Base-by-base conservation (phyloP, 2,797 vertebrate genomes). In the Linurgus olivaceus region DNA sequence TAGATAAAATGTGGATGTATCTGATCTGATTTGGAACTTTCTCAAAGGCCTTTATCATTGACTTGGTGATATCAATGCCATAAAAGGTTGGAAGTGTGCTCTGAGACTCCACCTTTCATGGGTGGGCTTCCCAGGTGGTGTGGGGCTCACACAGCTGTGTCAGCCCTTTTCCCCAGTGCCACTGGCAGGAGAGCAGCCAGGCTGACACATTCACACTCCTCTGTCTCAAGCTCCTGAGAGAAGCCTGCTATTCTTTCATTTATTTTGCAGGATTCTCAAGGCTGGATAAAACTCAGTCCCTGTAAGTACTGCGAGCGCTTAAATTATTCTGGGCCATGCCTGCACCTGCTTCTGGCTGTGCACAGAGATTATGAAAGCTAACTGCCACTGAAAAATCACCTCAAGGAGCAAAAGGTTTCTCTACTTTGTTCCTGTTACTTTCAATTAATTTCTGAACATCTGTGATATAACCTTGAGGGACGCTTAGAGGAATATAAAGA, bases 61-160 rank as follows among this genome's bases (percentile, higher is more conserved):
- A 4, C 35, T 62, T 59, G 37, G 23, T 54, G 67, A 35, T 16
- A 35, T 4, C 35, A 55, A 24, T 68, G 19, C 24, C 20, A 31
- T 40, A 18, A 55, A 75, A 79, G 3, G 2, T 57, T 68, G 37
- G 7, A 77, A 66, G 19, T 8, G 40, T 62, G 44, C 17, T 80
- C 66, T 31, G 21, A 85, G 17, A 52, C 7, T 38, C 66, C 18
- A 28, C 15, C 16, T 70, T 61, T n/a, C 7, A 2, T 0, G 2
- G 3, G 6, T 52, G 24, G 51, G 33, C 26, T 67, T 86, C 26
- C 71, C 17, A 16, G n/a, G 10, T 38, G 28, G 3, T 13, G 25
- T 45, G 58, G 44, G 33, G 20, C 26, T 38, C 63, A 42, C 16
- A 9, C 3, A 66, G 25, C 35, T 0, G 0, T 8, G 42, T 33